Conservation (phyloP, 2,113 vertebrate species). For the Trinectes maculatus region DNA sequence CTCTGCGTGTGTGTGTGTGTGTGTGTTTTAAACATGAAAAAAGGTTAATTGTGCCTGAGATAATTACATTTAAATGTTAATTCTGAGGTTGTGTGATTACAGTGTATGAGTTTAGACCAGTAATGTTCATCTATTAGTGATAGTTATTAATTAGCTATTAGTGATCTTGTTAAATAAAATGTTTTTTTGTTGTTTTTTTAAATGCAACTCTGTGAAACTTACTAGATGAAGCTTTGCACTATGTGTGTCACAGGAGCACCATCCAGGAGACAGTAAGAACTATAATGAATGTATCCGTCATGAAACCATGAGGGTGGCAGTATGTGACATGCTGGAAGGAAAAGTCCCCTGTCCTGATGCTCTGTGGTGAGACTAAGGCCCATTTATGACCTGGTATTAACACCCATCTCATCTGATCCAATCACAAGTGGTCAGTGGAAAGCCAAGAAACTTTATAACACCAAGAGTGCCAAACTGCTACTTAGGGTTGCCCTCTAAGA, state of each 20-base stretch:
- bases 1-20: neutral
- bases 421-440: neutral
- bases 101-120: no score
- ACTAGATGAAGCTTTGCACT: neutral
- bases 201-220: neutral
- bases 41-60: no score
- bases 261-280: conserved; percentile 98
- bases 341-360: conserved; percentile 94
- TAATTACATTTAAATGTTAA: no score
- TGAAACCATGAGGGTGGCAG: conserved; percentile 95
- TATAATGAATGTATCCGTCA: conserved; percentile 99
- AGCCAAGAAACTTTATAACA: neutral
- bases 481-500: neutral
- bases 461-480: neutral
- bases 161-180: no score
- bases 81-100: no score
- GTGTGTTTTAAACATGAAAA: no score
- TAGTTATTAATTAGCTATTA: no score
- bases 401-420: neutral
- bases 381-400: neutral
- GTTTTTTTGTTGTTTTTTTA: neutral
- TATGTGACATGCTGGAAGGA: conserved; percentile 98
- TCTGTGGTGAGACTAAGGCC: conserved; percentile 82
- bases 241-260: conserved; percentile 86
- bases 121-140: no score